Conservation (phyloP, 2,888 invertebrate genomes). For the Epirrita christyi region DNA sequence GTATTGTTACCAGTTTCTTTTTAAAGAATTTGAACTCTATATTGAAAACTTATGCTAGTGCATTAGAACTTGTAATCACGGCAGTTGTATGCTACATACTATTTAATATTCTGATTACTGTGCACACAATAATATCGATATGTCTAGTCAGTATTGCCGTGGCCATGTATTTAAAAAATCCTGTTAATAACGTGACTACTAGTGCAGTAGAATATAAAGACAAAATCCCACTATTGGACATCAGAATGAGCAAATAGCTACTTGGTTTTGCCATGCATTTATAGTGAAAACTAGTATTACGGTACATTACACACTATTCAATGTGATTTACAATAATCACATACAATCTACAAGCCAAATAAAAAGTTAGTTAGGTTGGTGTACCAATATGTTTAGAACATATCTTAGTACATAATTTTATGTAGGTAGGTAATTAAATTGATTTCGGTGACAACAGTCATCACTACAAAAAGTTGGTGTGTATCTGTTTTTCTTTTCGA, state of each 20-base stretch:
- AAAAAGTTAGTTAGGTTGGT: not conserved
- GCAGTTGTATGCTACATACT: conserved; percentile 94
- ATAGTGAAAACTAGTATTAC: not conserved
- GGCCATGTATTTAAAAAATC: conserved; percentile 94
- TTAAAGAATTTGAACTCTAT: conserved; percentile 97
- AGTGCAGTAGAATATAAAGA: conserved; percentile 47
- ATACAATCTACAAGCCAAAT: conserved; percentile 15
- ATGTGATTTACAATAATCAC: conserved; percentile 3
- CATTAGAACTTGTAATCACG: conserved; percentile 95
- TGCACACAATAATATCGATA: conserved; percentile 93
- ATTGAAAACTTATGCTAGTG: conserved; percentile 97
- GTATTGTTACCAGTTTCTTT: conserved; percentile 97
- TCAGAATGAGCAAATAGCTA: conserved; percentile 39
- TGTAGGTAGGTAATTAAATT: not conserved
- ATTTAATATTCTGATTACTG: conserved; percentile 93
- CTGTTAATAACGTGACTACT: conserved; percentile 86
- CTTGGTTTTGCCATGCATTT: not conserved
- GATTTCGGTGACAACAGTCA: too few relatives aligned
- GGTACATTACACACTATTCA: not conserved
- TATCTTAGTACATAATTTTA: not conserved
- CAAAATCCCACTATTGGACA: conserved; percentile 61
- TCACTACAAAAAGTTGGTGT: too few relatives aligned
- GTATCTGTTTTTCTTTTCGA: not conserved
- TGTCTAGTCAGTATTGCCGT: conserved; percentile 93
- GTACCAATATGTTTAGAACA: conserved; percentile 15